Evolutionary conservation across 2,888 invertebrate species (phyloP), one percentile per base, ranked within the genome.

Genomic region (Ethmia dodecea): DNA sequence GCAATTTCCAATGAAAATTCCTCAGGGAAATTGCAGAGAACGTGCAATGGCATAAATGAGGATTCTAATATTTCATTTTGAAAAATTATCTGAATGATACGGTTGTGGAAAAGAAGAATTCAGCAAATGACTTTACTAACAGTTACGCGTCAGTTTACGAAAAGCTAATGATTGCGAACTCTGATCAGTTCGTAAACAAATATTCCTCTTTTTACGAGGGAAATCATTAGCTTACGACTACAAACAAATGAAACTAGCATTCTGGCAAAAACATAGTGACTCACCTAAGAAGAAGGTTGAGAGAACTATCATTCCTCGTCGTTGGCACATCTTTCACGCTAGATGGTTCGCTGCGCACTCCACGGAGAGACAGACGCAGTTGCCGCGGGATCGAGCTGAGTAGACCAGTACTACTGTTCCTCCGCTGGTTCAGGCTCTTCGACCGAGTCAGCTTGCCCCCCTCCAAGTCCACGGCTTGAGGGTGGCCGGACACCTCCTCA

Each of bases 311-410:
- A 55, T 86, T 83, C 49, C 86, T 80, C 24, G 81, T 73, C 39
- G 83, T 79, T 35, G 84, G 86, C 37, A 74, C 77, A 48, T 80
- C 84, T 55, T 86, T 86, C 45, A 84, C 83, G 54, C 84, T 84
- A 37, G 84, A 83, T 40, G 86, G 80, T 65, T 87, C 71, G 59
- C 88, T 77, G 58, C 86, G 66, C 54, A 88, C 72, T 28, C 76
- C 88, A 32, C 87, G 78, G 38, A 88, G 75, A 28, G 88, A 88
- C 42, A 79, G 73, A 44, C 86, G 71, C 49, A 87, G 75, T 52
- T 84, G 87, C 55, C 80, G 78, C 43, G 88, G 88, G 50, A 89
- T 76, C 22, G 88, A 77, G 37, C 83, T 84, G 43, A 89, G 73
- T 22, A 89, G 70, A 44, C 89, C 88, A 37, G 66, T 68, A 33